Percentiles rank a stretch among this genome's conserved stretches.
These are phyloP conservation scores for Gastrophryne carolinensis DNA, from an alignment of 2,797 vertebrate species.

Conservation along the genomic window DNA sequence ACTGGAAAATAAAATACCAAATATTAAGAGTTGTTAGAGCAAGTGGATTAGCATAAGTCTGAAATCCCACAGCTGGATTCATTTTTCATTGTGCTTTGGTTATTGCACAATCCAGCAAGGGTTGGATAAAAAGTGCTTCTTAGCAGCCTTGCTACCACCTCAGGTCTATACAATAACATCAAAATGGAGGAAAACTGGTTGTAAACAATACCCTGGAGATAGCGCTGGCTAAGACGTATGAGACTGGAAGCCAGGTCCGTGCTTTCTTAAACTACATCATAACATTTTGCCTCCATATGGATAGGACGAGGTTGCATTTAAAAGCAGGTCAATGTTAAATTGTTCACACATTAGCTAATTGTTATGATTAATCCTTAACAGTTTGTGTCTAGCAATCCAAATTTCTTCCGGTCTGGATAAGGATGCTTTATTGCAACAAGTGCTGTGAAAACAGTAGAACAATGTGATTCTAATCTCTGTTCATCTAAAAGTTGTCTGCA, in stretches of 20 bases:
- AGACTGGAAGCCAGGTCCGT: conserved; percentile 65
- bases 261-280: conserved; percentile 78
- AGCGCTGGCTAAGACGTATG: conserved; percentile 64
- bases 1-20: conserved; percentile 67
- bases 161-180: conserved; percentile 72
- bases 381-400: conserved; percentile 73
- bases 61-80: conserved; percentile 65
- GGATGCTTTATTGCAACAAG: conserved; percentile 77
- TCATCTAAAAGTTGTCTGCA: conserved; percentile 69
- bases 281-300: conserved; percentile 73
- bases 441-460: conserved; percentile 76
- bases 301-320: conserved; percentile 79
- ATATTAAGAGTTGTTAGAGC: conserved; percentile 69
- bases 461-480: conserved; percentile 76
- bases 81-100: conserved; percentile 65
- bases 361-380: conserved; percentile 83
- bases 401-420: conserved; percentile 78
- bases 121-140: conserved; percentile 59
- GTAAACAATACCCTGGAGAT: conserved; percentile 73
- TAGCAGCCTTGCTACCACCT: conserved; percentile 68
- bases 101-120: conserved; percentile 65
- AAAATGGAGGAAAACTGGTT: conserved; percentile 80
- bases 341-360: conserved; percentile 85
- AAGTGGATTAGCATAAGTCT: conserved; percentile 75
- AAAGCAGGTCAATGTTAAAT: conserved; percentile 77